phyloP scores from a whole-genome alignment of 2,113 vertebrate species.

The Coturnix japonica region DNA sequence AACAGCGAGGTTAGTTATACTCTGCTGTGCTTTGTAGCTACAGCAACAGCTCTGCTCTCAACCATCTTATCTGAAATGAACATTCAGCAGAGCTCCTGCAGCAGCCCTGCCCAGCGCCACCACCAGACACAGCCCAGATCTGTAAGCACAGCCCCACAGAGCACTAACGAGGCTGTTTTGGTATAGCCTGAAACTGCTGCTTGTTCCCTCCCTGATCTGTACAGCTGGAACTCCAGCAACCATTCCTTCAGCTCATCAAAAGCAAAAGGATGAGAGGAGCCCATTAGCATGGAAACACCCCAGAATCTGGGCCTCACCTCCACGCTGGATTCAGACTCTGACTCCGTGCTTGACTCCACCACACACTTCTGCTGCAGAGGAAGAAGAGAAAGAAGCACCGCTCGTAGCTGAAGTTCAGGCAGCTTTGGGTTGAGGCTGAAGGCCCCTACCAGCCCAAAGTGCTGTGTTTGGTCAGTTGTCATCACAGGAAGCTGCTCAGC shows the following conservation, averaged over 20 bases:
- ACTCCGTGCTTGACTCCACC: slow-evolving; percentile 85
- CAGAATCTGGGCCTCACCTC: slow-evolving; percentile 70
- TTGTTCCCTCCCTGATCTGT: neutral
- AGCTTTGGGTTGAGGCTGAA: neutral
- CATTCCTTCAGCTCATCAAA: rapidly evolving
- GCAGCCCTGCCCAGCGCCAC: neutral
- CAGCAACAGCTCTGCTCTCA: neutral
- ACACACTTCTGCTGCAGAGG: slow-evolving; percentile 74
- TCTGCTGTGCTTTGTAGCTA: neutral
- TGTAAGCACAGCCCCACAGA: neutral
- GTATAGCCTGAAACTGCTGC: neutral
- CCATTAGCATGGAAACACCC: neutral
- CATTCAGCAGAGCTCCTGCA: neutral
- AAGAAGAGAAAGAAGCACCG: neutral
- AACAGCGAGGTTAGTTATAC: no score
- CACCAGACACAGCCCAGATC: neutral
- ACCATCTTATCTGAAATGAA: rapidly evolving
- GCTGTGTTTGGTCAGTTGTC: neutral
- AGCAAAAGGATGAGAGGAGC: neutral
- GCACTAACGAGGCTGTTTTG: neutral
- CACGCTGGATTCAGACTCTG: slow-evolving; percentile 77
- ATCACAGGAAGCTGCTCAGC: neutral
- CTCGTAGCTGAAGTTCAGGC: neutral
- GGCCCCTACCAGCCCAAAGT: neutral
- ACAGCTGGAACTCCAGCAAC: neutral